Evolutionary conservation across 2,888 invertebrate genomes (phyloP).

Genomic region (Phlogophora meticulosa): DNA sequence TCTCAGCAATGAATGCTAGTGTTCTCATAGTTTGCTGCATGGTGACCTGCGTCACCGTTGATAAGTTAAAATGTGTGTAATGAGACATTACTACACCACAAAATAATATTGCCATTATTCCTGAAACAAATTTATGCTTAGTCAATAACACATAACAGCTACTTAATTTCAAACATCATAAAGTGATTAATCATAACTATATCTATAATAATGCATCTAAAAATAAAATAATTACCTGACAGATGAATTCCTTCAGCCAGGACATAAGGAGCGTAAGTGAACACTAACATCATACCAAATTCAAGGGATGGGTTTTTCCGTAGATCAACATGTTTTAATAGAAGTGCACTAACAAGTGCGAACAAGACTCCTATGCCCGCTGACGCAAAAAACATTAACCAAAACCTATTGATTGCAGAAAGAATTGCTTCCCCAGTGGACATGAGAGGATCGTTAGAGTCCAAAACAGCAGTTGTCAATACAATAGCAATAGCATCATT

Average conservation of each 20-base stretch:
- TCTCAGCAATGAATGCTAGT: slow-evolving; percentile 99
- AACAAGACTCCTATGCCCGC: slow-evolving; percentile 98
- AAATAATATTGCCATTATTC: slow-evolving; percentile 99
- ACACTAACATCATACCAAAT: slow-evolving; percentile 99
- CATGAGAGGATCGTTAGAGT: slow-evolving; percentile 91
- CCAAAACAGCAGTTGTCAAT: slow-evolving; percentile 96
- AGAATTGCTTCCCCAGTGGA: slow-evolving; percentile 96
- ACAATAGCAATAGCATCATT: slow-evolving; percentile 99
- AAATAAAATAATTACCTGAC: slow-evolving; percentile 92
- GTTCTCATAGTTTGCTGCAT: slow-evolving; percentile 99
- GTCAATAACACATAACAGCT: neutral
- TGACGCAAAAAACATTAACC: slow-evolving; percentile 99
- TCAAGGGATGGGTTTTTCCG: slow-evolving; percentile 99
- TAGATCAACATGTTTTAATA: slow-evolving; percentile 98
- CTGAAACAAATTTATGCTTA: slow-evolving; percentile 86
- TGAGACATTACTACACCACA: slow-evolving; percentile 99
- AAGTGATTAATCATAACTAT: neutral
- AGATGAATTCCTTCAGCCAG: slow-evolving; percentile 98
- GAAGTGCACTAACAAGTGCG: slow-evolving; percentile 97
- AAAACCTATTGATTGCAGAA: slow-evolving; percentile 97
- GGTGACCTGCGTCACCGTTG: slow-evolving; percentile 99
- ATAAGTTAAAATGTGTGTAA: slow-evolving; percentile 99
- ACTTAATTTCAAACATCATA: neutral
- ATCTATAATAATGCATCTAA: neutral
- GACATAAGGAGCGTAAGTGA: slow-evolving; percentile 99